Conservation (phyloP, 2,888 invertebrate species). For the Heliconius ismenius region DNA sequence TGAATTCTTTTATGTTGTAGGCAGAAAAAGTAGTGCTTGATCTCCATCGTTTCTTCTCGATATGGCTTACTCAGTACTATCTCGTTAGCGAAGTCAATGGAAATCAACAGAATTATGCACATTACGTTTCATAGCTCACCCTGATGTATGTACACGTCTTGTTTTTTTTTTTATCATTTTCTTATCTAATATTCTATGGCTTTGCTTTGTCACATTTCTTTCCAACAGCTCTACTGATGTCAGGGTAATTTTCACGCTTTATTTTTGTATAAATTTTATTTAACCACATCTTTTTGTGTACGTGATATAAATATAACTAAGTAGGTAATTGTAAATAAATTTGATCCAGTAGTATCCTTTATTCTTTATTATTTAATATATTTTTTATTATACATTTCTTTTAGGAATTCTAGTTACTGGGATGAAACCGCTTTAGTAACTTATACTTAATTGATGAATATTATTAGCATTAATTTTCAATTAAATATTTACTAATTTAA, state of each 20-base stretch:
- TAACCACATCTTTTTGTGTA: background rate
- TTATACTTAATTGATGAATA: background rate
- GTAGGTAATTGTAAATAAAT: background rate
- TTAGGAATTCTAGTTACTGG: conserved; percentile 2
- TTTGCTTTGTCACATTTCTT: conserved; percentile 42
- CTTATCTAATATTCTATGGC: conserved; percentile 44
- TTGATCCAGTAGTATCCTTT: background rate
- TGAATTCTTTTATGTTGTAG: conserved; percentile 83
- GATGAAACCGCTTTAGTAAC: conserved; percentile 1
- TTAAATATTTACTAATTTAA: background rate
- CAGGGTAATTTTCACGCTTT: conserved; percentile 19
- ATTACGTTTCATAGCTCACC: conserved; percentile 69
- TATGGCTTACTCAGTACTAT: conserved; percentile 83
- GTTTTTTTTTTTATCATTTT: conserved; percentile 52
- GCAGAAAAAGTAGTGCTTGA: conserved; percentile 88
- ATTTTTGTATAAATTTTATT: background rate
- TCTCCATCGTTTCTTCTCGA: conserved; percentile 90
- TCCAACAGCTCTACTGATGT: conserved; percentile 25
- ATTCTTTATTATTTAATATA: background rate
- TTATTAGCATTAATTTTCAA: background rate
- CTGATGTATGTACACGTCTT: conserved; percentile 71
- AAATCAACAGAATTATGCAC: conserved; percentile 66
- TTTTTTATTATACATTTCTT: background rate
- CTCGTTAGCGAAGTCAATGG: conserved; percentile 62
- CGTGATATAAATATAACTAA: background rate